Evolutionary conservation across 2,888 invertebrate genomes (phyloP).

Genomic region (Conistra vaccinii): DNA sequence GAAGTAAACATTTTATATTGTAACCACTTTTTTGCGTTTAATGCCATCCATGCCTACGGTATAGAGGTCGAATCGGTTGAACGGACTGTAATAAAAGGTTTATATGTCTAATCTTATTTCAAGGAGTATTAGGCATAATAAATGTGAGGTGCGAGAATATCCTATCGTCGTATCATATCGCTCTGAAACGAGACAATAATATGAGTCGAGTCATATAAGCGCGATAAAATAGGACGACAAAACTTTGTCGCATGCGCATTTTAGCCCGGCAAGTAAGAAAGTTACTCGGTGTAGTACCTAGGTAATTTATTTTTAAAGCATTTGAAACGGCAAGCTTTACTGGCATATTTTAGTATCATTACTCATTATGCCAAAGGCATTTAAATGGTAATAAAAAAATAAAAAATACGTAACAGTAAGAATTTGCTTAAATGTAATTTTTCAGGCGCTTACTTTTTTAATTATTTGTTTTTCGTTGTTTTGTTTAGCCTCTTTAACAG

Average conservation of each 20-base stretch:
- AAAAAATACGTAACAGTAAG: neutral
- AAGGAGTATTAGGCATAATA: neutral
- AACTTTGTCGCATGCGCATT: neutral
- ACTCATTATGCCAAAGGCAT: no score
- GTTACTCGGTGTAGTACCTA: neutral
- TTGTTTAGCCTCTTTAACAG: conserved; percentile 7
- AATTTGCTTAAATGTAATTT: neutral
- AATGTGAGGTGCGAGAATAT: conserved; percentile 10
- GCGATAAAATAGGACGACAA: conserved; percentile 12
- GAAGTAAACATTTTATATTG: no score
- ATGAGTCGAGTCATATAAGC: neutral
- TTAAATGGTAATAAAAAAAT: neutral
- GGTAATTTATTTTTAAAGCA: neutral
- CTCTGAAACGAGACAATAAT: neutral
- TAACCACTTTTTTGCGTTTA: no score
- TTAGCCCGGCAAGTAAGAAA: neutral
- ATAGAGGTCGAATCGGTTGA: no score
- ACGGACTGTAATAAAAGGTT: no score
- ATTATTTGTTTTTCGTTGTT: neutral
- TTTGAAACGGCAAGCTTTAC: conserved; percentile 5
- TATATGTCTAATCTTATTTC: no score
- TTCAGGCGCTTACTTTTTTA: conserved; percentile 4
- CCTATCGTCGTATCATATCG: conserved; percentile 3
- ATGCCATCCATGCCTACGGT: no score
- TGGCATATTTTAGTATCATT: neutral